A percentile compares a stretch with the other conserved stretches of the same genome.
Conservation (phyloP, 2,113 vertebrate species). For the Eptesicus fuscus region DNA sequence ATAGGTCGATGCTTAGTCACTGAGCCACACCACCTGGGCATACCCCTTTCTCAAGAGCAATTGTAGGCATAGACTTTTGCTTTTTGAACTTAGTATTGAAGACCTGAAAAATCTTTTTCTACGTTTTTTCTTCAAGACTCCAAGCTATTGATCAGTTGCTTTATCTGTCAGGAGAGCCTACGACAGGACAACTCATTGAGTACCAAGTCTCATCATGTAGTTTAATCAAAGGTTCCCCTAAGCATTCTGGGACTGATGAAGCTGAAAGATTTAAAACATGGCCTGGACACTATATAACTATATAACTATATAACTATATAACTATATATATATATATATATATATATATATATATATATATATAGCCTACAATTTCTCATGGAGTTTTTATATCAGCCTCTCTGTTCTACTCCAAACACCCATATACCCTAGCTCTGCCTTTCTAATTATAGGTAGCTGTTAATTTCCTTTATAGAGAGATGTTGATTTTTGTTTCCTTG, state of each 20-base stretch:
- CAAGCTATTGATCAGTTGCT: background rate
- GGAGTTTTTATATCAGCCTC: background rate
- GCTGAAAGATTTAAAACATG: background rate
- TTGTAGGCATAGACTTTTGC: background rate
- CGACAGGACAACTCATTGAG: background rate
- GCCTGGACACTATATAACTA: background rate
- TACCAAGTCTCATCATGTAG: background rate
- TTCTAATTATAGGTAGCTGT: background rate
- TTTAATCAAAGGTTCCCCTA: constrained; percentile 24
- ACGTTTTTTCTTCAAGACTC: constrained; percentile 11
- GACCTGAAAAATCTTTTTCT: background rate
- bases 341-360: background rate
- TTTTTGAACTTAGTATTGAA: constrained; percentile 19
- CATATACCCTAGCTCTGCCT: background rate
- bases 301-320: background rate
- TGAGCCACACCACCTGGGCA: too few species aligned
- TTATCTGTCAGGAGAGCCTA: background rate
- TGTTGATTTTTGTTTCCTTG: background rate
- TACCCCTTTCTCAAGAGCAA: background rate
- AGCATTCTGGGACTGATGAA: background rate
- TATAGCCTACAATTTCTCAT: background rate
- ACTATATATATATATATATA: too few species aligned
- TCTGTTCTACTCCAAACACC: background rate
- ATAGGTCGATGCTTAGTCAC: too few species aligned
- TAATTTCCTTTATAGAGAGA: constrained; percentile 11